phyloP scores from a whole-genome alignment of 2,888 invertebrate genomes.

The Noctua fimbriata region DNA sequence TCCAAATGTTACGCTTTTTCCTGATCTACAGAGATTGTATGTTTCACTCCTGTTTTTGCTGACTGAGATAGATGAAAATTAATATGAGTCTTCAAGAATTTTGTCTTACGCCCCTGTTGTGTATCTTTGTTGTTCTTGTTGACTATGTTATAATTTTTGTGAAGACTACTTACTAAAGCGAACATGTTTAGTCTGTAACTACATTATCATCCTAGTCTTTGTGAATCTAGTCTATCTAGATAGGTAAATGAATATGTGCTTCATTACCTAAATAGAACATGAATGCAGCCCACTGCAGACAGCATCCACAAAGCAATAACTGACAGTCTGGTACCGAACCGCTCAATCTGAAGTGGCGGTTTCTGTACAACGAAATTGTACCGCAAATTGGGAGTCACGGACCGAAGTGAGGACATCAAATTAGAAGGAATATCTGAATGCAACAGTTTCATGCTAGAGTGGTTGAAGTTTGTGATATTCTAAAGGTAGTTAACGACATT shows the following conservation, averaged over 20 bases:
- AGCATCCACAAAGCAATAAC: constrained; percentile 45
- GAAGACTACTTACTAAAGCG: not conserved
- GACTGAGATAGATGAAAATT: constrained; percentile 62
- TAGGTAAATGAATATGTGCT: not conserved
- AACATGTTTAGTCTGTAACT: not conserved
- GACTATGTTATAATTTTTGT: not conserved
- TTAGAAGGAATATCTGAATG: constrained; percentile 43
- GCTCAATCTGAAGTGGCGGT: constrained; percentile 46
- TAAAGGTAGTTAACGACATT: not conserved
- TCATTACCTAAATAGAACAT: constrained; percentile 14
- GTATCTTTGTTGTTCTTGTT: not conserved
- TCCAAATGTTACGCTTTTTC: constrained; percentile 76
- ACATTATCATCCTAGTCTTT: not conserved
- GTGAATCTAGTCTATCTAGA: not conserved
- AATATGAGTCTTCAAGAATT: constrained; percentile 55
- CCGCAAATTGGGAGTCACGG: constrained; percentile 48
- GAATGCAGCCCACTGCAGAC: constrained; percentile 23
- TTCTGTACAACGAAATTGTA: constrained; percentile 48
- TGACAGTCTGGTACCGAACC: constrained; percentile 37
- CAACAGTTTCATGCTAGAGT: constrained; percentile 30
- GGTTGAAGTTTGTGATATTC: constrained; percentile 12
- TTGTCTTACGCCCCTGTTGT: constrained; percentile 27
- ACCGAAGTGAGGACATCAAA: constrained; percentile 35
- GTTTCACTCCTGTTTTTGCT: constrained; percentile 59
- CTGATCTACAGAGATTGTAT: constrained; percentile 68